A percentile compares a stretch with the other conserved stretches of the same genome.
Evolutionary conservation across 2,113 vertebrate genomes (phyloP).

Genomic region (Psittacus erithacus): DNA sequence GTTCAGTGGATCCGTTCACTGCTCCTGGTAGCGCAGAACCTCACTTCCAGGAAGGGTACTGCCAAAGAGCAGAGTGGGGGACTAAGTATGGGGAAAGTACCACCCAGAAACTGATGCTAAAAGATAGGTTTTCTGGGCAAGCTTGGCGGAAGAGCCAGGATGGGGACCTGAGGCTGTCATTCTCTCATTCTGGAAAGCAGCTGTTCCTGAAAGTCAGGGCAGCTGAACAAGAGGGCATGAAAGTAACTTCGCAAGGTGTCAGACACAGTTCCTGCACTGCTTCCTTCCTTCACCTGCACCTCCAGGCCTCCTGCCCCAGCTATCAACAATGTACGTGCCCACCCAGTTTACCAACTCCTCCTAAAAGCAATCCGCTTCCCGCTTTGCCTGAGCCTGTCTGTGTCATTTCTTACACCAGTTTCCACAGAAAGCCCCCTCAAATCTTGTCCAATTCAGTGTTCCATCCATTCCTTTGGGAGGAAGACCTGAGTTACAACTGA

Average conservation of each 20-base stretch:
- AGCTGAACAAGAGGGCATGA: not conserved
- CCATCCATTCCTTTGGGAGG: not conserved
- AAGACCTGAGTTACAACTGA: not conserved
- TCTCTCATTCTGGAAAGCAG: not conserved
- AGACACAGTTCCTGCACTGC: rapidly evolving
- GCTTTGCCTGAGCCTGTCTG: too few species aligned
- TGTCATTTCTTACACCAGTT: not conserved
- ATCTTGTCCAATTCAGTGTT: not conserved
- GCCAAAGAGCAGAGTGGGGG: not conserved
- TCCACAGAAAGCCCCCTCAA: not conserved
- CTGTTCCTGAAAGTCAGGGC: not conserved
- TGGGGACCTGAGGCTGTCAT: too few species aligned
- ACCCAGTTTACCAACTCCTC: not conserved
- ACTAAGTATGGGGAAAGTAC: not conserved
- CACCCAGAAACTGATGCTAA: not conserved
- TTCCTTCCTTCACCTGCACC: not conserved
- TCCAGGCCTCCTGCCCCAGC: not conserved
- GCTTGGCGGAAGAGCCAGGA: not conserved
- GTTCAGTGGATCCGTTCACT: rapidly evolving
- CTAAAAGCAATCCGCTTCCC: not conserved
- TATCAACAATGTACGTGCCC: rapidly evolving
- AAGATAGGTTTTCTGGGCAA: not conserved
- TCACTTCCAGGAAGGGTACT: not conserved
- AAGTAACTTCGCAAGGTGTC: too few species aligned
- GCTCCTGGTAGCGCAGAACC: not conserved